Conservation (phyloP, 1,140 invertebrate species). For the Lethocerus indicus region DNA sequence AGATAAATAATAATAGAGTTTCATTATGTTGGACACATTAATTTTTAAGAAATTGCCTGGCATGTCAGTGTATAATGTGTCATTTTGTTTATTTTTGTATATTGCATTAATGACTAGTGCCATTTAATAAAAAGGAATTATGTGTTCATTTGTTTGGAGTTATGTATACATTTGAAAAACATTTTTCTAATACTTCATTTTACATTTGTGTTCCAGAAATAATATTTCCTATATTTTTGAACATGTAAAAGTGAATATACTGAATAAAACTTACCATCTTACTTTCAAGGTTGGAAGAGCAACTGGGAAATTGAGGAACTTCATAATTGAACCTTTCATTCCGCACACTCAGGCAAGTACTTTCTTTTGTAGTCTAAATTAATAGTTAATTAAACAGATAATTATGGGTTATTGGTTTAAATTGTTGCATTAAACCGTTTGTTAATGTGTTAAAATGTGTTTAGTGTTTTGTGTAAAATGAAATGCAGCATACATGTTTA, state of each 20-base stretch:
- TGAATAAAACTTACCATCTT: no score
- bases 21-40: background rate
- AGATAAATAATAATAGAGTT: background rate
- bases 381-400: background rate
- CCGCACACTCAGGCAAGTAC: slow-evolving; percentile 65
- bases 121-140: background rate
- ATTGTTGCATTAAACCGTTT: background rate
- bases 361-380: background rate
- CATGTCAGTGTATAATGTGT: background rate
- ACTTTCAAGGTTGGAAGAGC: slow-evolving; percentile 58
- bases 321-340: slow-evolving; percentile 96
- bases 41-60: background rate
- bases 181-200: background rate
- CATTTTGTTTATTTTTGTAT: background rate
- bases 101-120: background rate
- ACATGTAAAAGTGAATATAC: no score
- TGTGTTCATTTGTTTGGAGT: background rate
- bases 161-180: background rate
- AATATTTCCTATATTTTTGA: no score
- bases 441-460: no score
- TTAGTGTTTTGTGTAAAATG: no score
- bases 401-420: background rate
- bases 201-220: background rate
- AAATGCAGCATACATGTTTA: no score
- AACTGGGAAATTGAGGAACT: slow-evolving; percentile 72